Conservation (phyloP, 2,113 vertebrate genomes). For the Euleptes europaea region DNA sequence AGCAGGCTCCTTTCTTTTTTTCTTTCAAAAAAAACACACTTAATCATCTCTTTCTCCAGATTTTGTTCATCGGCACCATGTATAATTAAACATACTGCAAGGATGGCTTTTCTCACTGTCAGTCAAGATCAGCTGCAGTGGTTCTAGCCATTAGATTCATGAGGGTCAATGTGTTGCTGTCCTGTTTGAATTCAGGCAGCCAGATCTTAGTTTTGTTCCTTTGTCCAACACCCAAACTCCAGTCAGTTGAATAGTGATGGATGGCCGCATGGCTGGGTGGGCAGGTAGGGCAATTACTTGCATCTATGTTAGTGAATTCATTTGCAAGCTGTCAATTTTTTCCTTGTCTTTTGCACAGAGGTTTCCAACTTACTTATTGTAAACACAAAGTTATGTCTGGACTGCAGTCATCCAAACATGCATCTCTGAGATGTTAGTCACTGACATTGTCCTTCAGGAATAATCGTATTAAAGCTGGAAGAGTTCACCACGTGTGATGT, state of each 20-base stretch:
- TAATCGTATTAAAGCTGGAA: neutral
- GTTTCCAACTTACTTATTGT: conserved; percentile 4
- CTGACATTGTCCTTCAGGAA: neutral
- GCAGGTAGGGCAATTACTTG: neutral
- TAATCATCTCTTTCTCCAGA: neutral
- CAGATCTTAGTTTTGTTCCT: neutral
- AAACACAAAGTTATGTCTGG: conserved; percentile 31
- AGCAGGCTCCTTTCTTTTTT: neutral
- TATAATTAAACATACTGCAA: conserved; percentile 9
- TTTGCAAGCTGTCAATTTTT: conserved; percentile 10
- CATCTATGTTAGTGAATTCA: neutral
- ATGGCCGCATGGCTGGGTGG: neutral
- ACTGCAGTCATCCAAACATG: neutral
- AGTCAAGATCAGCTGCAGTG: neutral
- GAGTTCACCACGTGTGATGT: neutral
- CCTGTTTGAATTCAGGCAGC: neutral
- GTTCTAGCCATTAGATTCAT: conserved; percentile 7
- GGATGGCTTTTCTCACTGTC: conserved; percentile 2
- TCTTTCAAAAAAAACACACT: neutral
- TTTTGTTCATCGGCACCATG: conserved; percentile 15
- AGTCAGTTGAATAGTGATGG: neutral
- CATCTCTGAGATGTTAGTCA: neutral
- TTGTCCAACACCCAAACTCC: neutral
- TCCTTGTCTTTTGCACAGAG: neutral
- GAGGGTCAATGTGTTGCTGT: neutral